Percentiles rank a stretch among this genome's conserved stretches.
Evolutionary conservation across 1,140 invertebrate species (phyloP).

Genomic region (Phthorimaea operculella): DNA sequence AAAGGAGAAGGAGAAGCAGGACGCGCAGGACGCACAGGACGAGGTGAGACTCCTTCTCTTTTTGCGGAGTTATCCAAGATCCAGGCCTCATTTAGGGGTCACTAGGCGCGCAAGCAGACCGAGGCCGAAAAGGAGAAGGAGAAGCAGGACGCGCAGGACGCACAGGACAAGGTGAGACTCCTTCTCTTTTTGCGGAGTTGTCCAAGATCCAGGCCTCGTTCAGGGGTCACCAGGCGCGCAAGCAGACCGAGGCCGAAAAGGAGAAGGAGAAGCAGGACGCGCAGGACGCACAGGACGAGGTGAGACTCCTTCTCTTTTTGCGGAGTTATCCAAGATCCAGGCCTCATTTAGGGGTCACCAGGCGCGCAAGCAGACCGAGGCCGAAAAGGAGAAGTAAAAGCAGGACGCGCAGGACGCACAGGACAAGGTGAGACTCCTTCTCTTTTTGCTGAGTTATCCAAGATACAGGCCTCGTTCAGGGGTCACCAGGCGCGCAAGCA

Average conservation of each 20-base stretch:
- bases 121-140: constrained; percentile 38
- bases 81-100: constrained; percentile 91
- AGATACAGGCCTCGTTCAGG: constrained; percentile 93
- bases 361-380: constrained; percentile 77
- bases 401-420: constrained; percentile 17
- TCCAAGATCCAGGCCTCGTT: constrained; percentile 96
- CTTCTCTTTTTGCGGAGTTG: too few relatives aligned
- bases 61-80: too few relatives aligned
- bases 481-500: constrained; percentile 89
- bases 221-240: constrained; percentile 88
- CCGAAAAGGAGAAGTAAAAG: constrained; percentile 25
- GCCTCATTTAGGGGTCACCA: constrained; percentile 92
- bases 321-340: too few relatives aligned
- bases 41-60: too few relatives aligned
- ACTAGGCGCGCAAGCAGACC: constrained; percentile 84
- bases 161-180: constrained; percentile 31
- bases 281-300: too few relatives aligned
- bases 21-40: constrained; percentile 9
- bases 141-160: constrained; percentile 5
- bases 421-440: constrained; percentile 23
- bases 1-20: constrained; percentile 25
- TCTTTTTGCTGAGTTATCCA: too few relatives aligned
- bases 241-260: constrained; percentile 68
- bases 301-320: too few relatives aligned
- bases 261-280: constrained; percentile 16